Conservation (phyloP, 2,797 vertebrate genomes). For the Pteropus rufus region DNA sequence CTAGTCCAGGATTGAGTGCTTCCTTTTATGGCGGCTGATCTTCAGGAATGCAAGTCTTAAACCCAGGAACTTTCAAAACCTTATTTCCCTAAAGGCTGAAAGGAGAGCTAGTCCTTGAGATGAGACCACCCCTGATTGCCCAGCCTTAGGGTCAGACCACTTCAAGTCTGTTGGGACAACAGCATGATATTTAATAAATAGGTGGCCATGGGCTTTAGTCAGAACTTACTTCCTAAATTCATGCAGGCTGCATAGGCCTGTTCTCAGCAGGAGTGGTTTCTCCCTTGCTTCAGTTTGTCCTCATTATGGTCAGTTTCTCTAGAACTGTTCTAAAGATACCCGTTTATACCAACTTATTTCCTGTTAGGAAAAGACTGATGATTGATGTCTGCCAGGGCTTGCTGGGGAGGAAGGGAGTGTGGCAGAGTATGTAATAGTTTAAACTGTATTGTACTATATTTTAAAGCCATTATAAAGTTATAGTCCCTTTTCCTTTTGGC, state of each 20-base stretch:
- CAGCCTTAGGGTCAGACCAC: not conserved
- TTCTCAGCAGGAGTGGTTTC: not conserved
- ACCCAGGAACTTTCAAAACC: not conserved
- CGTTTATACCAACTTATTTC: not conserved
- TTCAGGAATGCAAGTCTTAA: not conserved
- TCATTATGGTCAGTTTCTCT: not conserved
- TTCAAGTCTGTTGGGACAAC: not conserved
- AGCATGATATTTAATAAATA: not conserved
- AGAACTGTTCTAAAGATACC: not conserved
- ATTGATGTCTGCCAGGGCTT: not conserved
- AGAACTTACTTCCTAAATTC: not conserved
- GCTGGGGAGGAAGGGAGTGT: not conserved
- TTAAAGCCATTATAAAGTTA: not conserved
- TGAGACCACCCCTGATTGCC: not conserved
- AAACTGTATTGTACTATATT: not conserved
- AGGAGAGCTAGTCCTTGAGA: not conserved
- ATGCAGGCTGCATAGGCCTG: not conserved
- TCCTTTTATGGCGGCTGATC: not conserved
- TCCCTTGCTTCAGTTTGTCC: not conserved
- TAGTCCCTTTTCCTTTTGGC: not conserved
- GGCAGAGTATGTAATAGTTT: not conserved
- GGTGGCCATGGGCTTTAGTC: not conserved
- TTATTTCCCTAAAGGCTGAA: not conserved
- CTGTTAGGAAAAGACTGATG: not conserved
- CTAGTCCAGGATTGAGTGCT: not conserved